Conservation (phyloP, 2,797 vertebrate species). For the Pseudotriccus pelzelni region DNA sequence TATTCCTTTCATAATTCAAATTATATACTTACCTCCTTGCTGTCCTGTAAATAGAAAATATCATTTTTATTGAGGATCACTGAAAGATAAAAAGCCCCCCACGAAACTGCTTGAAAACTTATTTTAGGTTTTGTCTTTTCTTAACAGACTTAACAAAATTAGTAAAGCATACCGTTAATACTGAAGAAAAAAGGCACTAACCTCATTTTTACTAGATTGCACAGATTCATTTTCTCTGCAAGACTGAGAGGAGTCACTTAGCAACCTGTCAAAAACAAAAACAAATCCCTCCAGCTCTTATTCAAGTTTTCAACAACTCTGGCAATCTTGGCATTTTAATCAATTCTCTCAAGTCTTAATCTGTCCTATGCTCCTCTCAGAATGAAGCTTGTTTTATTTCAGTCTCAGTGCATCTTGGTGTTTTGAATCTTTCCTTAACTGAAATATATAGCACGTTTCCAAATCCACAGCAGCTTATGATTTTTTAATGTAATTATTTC, state of each 20-base stretch:
- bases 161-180: background rate
- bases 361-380: background rate
- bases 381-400: background rate
- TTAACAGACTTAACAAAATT: background rate
- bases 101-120: background rate
- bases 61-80: background rate
- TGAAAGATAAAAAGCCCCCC: background rate
- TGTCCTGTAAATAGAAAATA: conserved; percentile 74
- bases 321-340: conserved; percentile 28
- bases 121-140: background rate
- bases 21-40: conserved; percentile 72
- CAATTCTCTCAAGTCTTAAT: conserved; percentile 14
- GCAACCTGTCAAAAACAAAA: conserved; percentile 82
- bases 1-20: conserved; percentile 45
- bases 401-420: background rate
- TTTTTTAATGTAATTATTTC: background rate
- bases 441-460: background rate
- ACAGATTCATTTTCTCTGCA: conserved; percentile 83
- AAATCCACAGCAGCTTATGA: background rate
- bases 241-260: conserved; percentile 85
- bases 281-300: conserved; percentile 43
- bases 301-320: conserved; percentile 54
- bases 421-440: background rate
- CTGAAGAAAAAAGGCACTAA: conserved; percentile 66
- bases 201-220: conserved; percentile 85